Conservation (phyloP, 2,797 vertebrate genomes). For the Paramormyrops hopkinsi region DNA sequence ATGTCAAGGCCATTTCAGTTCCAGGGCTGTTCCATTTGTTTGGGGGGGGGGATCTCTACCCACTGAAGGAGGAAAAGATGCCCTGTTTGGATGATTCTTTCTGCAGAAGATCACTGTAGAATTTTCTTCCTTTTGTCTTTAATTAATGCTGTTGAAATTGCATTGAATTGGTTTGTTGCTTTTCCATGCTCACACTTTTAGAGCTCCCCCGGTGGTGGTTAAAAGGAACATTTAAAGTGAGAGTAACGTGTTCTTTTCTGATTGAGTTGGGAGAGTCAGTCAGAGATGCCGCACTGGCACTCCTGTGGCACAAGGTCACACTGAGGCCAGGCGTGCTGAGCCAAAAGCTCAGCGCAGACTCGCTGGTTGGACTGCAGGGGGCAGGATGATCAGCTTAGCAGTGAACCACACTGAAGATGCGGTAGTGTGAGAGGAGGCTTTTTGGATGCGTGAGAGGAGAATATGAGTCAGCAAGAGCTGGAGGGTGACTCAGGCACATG, state of each 20-base stretch:
- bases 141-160: background rate
- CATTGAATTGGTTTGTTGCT: background rate
- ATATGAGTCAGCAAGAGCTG: slow-evolving; percentile 4
- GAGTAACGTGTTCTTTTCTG: background rate
- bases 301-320: background rate
- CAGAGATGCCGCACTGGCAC: background rate
- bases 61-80: background rate
- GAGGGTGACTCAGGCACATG: background rate
- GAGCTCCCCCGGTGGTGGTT: background rate
- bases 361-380: background rate
- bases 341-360: background rate
- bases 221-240: background rate
- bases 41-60: background rate
- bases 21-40: background rate
- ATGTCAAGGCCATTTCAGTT: background rate
- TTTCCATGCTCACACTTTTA: background rate
- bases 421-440: background rate
- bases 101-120: background rate
- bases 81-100: background rate
- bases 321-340: background rate
- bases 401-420: background rate
- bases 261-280: background rate
- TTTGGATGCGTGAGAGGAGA: background rate
- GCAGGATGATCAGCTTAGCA: background rate
- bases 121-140: background rate